Evolutionary conservation across 2,797 vertebrate species (phyloP), one percentile per base, ranked within the genome.

Genomic region (Triplophysa yarkandensis): DNA sequence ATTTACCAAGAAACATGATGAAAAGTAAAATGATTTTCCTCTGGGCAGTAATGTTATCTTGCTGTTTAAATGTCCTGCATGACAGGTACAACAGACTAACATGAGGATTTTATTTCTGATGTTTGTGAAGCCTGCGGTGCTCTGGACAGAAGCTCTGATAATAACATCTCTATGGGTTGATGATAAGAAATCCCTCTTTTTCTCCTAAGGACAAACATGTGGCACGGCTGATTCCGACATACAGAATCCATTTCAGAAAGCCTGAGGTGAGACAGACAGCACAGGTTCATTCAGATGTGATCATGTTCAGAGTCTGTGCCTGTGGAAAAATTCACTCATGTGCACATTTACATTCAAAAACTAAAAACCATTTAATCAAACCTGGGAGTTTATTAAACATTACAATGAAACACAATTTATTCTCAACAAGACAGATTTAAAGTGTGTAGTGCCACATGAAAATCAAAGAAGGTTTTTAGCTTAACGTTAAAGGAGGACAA

Each of bases 231-330:
- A 14, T 66, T 57, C 52, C 39, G 50, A 60, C 28, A 3, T 55
- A 64, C 71, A 64, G 50, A 71, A 71, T 77, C 75, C 60, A 71
- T 77, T 71, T 71, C 67, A 65, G 50, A 71, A 52, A 27, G 58
- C 75, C 74, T 66, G 39, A 62, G 60, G 74, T 28, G 25, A 60
- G 63, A 76, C 58, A 52, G 65, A 69, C 39, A 55, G 60, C 4
- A 0, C 54, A 27, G 67, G 75, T 71, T 65, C 68, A 77, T 48
- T 71, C 50, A 65, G 61, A 58, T 41, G 28, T 17, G 1, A 34
- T 69, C 34, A 64, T 28, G 50, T 44, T 19, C 46, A 64, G 46
- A 64, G n/a, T 1, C 52, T 5, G 25, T 27, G 52, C 1, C 52
- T 5, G 25, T 27, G 52, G 52, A 54, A 54, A 11, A 16, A 14